Conservation (phyloP, 2,113 vertebrate genomes). For the Malurus melanocephalus region DNA sequence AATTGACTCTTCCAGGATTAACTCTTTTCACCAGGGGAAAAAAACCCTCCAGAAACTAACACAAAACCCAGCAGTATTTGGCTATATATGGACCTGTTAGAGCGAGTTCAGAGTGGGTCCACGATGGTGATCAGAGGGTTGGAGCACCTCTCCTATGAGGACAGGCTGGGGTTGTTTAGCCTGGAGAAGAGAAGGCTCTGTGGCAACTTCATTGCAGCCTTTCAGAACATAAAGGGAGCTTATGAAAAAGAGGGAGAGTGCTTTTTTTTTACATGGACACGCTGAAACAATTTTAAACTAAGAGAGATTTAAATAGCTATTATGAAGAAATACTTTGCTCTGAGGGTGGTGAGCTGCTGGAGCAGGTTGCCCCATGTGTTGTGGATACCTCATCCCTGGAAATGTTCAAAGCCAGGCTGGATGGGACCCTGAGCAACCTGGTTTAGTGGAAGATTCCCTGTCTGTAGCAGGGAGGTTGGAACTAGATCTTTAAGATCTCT, state of each 20-base stretch:
- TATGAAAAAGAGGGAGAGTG: background rate
- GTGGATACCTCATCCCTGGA: background rate
- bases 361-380: background rate
- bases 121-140: fast-evolving
- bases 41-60: background rate
- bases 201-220: background rate
- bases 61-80: background rate
- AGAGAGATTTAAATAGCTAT: background rate
- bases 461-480: background rate
- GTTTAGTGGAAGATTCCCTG: background rate
- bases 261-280: background rate
- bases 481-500: background rate
- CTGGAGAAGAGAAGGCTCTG: background rate
- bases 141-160: background rate
- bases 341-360: background rate
- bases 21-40: background rate
- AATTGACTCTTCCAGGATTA: background rate
- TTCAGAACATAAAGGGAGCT: background rate
- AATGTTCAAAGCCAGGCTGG: background rate
- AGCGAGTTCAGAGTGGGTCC: background rate
- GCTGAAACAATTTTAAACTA: background rate
- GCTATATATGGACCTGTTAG: background rate
- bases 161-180: background rate
- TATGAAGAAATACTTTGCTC: background rate
- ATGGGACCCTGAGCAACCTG: background rate